These are phyloP conservation scores for Chroicocephalus ridibundus DNA, from an alignment of 2,113 vertebrate genomes.

Conservation along the genomic window DNA sequence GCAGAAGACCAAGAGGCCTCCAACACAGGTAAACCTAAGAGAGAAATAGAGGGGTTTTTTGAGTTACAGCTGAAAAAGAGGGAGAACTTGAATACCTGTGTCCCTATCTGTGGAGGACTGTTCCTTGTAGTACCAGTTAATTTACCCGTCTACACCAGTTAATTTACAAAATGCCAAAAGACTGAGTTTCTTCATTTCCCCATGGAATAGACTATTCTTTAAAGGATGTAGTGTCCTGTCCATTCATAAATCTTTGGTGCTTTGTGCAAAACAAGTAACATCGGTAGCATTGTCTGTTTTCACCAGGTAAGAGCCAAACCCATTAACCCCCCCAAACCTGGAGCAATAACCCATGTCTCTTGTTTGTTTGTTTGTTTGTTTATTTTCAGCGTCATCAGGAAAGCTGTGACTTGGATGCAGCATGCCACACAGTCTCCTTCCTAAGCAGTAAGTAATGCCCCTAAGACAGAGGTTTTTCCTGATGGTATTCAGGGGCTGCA, in stretches of 20 bases:
- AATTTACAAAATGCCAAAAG: neutral
- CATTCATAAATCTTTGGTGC: neutral
- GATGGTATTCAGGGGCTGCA: neutral
- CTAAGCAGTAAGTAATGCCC: neutral
- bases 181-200: neutral
- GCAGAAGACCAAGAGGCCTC: neutral
- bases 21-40: neutral
- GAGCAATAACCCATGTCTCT: neutral
- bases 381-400: neutral
- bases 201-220: neutral
- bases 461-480: neutral
- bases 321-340: neutral
- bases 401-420: neutral
- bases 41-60: fast-evolving
- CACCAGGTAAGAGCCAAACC: neutral
- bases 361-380: neutral
- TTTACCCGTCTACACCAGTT: neutral
- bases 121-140: neutral
- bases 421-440: neutral
- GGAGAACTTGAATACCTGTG: neutral
- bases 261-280: neutral
- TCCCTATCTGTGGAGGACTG: neutral
- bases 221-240: neutral
- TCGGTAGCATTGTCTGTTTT: neutral
- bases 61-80: neutral